phyloP scores from a whole-genome alignment of 2,113 vertebrate genomes.

The Heterotilapia buettikoferi region DNA sequence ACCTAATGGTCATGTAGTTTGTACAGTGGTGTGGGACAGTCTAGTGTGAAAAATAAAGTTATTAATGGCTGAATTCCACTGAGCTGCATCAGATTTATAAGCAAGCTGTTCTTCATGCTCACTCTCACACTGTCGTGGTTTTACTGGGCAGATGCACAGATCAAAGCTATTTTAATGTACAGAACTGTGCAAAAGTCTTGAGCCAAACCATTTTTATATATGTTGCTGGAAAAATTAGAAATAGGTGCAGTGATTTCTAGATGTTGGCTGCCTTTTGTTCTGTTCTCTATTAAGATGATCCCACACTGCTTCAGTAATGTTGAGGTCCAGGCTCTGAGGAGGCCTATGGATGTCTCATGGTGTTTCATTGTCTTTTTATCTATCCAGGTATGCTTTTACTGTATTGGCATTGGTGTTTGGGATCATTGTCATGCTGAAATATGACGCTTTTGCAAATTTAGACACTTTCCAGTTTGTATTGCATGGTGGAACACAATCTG shows the following conservation, averaged over 20 bases:
- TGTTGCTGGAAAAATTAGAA: not conserved
- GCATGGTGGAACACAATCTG: not conserved
- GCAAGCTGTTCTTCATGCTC: not conserved
- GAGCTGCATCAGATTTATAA: not conserved
- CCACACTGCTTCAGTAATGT: not conserved
- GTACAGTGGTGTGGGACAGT: not conserved
- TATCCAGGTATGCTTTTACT: not conserved
- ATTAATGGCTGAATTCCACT: not conserved
- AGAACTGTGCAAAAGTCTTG: not conserved
- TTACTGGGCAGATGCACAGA: not conserved
- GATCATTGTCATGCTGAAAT: not conserved
- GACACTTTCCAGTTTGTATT: not conserved
- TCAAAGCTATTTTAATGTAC: not conserved
- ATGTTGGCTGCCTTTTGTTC: not conserved
- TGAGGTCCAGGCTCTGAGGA: not conserved
- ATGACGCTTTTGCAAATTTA: not conserved
- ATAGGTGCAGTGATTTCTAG: not conserved
- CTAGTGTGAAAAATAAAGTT: not conserved
- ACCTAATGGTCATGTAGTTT: not conserved
- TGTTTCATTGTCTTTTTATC: not conserved
- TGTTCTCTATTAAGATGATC: not conserved
- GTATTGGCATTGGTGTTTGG: not conserved
- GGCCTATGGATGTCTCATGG: not conserved
- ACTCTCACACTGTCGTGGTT: not conserved
- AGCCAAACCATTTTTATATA: not conserved